A percentile compares a stretch with the other conserved stretches of the same genome.
Evolutionary conservation across 1,140 invertebrate genomes (phyloP).

Genomic region (Drosophila lacteicornis): DNA sequence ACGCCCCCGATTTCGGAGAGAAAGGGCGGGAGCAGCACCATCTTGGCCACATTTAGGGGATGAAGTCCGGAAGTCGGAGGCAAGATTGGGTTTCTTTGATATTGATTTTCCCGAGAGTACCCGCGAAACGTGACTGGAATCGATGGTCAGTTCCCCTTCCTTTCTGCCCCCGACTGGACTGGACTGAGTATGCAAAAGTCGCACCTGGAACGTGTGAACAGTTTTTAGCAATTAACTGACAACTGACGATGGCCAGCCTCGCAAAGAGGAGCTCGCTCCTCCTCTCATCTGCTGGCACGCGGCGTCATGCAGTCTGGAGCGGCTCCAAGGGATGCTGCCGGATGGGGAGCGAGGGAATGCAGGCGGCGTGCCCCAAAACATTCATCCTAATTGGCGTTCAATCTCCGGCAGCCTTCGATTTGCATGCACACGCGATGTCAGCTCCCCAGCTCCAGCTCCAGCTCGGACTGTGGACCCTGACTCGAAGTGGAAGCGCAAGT

Average conservation of each 20-base stretch:
- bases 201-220: constrained; percentile 79
- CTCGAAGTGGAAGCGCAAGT: constrained; percentile 20
- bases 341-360: constrained; percentile 6
- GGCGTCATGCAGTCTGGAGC: constrained; percentile 77
- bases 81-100: constrained; percentile 59
- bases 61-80: constrained; percentile 41
- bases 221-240: constrained; percentile 81
- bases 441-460: background rate
- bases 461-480: background rate
- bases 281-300: constrained; percentile 43
- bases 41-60: constrained; percentile 29
- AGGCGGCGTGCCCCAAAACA: constrained; percentile 69
- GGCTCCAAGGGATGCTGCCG: constrained; percentile 31
- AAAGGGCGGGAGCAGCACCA: background rate
- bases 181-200: constrained; percentile 67
- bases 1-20: constrained; percentile 39
- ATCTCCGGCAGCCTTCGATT: constrained; percentile 72
- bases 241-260: constrained; percentile 42
- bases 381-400: constrained; percentile 82
- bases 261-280: constrained; percentile 21
- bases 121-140: constrained; percentile 60
- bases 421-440: constrained; percentile 79
- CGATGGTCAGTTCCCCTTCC: constrained; percentile 20
- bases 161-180: background rate
- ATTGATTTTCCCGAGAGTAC: constrained; percentile 68